phyloP scores from a whole-genome alignment of 1,140 invertebrate genomes.

The Caenorhabditis tropicalis region DNA sequence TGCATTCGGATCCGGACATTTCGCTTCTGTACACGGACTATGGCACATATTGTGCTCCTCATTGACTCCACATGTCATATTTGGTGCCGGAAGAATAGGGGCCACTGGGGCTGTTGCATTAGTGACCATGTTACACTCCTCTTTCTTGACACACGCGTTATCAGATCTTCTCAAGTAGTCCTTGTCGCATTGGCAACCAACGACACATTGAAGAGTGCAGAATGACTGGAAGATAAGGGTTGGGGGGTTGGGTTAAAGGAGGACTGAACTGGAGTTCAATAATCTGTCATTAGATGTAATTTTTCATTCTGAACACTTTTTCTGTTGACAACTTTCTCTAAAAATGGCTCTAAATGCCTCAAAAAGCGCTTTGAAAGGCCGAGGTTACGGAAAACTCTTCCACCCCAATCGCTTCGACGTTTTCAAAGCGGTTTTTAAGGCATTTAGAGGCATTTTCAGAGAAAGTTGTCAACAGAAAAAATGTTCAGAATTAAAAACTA shows the following conservation, averaged over 20 bases:
- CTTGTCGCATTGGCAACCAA: slow-evolving; percentile 32
- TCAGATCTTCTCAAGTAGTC: slow-evolving; percentile 33
- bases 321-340: too few relatives aligned
- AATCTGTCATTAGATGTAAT: too few relatives aligned
- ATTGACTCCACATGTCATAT: not conserved
- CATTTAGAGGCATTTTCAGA: not conserved
- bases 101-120: not conserved
- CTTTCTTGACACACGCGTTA: not conserved
- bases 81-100: not conserved
- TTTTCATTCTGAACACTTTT: too few relatives aligned
- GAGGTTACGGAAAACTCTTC: too few relatives aligned
- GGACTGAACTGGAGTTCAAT: too few relatives aligned
- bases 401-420: too few relatives aligned
- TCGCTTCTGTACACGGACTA: not conserved
- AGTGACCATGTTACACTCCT: not conserved
- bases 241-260: not conserved
- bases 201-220: slow-evolving; percentile 40
- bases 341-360: too few relatives aligned
- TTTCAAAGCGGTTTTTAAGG: too few relatives aligned
- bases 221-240: not conserved
- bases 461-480: too few relatives aligned
- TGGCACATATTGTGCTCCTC: not conserved
- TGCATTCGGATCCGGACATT: not conserved
- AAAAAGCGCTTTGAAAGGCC: too few relatives aligned
- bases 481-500: too few relatives aligned